These are phyloP conservation scores for Deladenus siricidicola DNA, from an alignment of 2,888 invertebrate genomes.

Conservation along the genomic window DNA sequence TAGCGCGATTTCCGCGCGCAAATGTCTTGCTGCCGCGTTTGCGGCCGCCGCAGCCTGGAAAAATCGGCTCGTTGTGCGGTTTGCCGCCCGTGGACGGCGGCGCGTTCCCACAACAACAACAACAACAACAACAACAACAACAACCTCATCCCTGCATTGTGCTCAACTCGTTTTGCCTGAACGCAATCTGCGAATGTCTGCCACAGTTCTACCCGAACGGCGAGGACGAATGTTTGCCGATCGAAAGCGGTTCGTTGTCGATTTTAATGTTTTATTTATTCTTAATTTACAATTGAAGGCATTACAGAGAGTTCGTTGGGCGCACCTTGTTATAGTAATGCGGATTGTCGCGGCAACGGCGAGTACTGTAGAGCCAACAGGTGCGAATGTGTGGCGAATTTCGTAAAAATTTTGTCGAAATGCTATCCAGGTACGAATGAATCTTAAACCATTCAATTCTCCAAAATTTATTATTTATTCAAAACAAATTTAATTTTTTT, in stretches of 20 bases:
- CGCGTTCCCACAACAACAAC: background rate
- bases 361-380: constrained; percentile 36
- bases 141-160: constrained; percentile 25
- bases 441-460: background rate
- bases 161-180: constrained; percentile 36
- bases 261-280: background rate
- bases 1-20: background rate
- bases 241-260: constrained; percentile 9
- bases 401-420: constrained; percentile 12
- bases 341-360: constrained; percentile 44
- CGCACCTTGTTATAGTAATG: constrained; percentile 32
- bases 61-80: constrained; percentile 3
- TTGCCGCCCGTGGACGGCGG: background rate
- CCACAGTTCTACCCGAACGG: constrained; percentile 17
- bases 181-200: constrained; percentile 38
- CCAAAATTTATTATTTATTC: background rate
- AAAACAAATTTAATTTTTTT: background rate
- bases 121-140: background rate
- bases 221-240: constrained; percentile 5
- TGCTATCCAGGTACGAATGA: constrained; percentile 4
- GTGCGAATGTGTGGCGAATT: constrained; percentile 18
- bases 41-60: background rate
- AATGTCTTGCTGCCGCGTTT: background rate
- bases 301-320: constrained; percentile 37
- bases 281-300: background rate